Percentiles rank a stretch among this genome's conserved stretches.
phyloP scores from a whole-genome alignment of 1,140 invertebrate genomes.

The Drosophila sp. region DNA sequence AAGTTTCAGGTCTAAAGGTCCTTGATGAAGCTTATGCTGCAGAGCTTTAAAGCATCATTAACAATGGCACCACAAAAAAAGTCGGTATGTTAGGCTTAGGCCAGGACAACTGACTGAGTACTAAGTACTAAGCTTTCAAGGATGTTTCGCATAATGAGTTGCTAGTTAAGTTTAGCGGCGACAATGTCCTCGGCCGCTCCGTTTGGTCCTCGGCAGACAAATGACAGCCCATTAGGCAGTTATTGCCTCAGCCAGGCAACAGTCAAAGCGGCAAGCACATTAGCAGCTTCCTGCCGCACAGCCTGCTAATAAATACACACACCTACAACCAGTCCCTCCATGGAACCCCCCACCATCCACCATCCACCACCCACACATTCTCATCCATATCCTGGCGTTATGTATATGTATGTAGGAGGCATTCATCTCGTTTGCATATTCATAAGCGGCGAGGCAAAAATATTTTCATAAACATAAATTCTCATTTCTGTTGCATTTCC shows the following conservation, averaged over 20 bases:
- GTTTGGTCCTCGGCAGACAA: conserved; percentile 46
- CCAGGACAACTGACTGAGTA: conserved; percentile 5
- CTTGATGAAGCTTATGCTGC: neutral
- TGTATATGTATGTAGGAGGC: neutral
- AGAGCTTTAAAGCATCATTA: conserved; percentile 34
- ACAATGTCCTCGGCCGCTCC: neutral
- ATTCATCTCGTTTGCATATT: conserved; percentile 57
- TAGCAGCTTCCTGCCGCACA: conserved; percentile 70
- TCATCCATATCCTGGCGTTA: conserved; percentile 7
- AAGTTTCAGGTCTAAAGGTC: conserved; percentile 18
- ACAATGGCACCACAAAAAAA: neutral
- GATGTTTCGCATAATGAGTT: conserved; percentile 44
- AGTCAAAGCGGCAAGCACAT: conserved; percentile 74
- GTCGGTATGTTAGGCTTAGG: conserved; percentile 14
- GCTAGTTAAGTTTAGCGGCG: conserved; percentile 16
- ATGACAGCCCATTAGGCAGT: conserved; percentile 74
- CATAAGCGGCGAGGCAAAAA: conserved; percentile 61
- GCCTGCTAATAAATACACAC: conserved; percentile 73
- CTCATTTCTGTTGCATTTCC: conserved; percentile 77
- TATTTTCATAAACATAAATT: conserved; percentile 74
- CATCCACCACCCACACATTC: conserved; percentile 11
- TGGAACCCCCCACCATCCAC: neutral
- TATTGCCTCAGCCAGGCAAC: conserved; percentile 69
- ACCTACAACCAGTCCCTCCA: conserved; percentile 33
- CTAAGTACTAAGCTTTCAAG: conserved; percentile 34